phyloP scores from a whole-genome alignment of 2,888 invertebrate species.

The Scaptomyza caliginosa region DNA sequence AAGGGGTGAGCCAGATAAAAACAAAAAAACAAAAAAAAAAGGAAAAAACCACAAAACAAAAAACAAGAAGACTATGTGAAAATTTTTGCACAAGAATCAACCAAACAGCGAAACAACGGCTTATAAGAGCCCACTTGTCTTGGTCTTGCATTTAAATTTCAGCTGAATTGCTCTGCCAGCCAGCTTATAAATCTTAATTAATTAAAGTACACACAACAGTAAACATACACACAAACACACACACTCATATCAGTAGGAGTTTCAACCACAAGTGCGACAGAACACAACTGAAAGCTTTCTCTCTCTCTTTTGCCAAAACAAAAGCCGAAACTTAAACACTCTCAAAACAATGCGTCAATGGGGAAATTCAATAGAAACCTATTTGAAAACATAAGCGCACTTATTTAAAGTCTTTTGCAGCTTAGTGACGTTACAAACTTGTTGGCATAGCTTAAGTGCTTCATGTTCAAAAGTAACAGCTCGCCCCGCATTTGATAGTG shows the following conservation, averaged over 20 bases:
- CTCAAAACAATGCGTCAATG: not conserved
- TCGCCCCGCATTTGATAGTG: slow-evolving; percentile 15
- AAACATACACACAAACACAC: slow-evolving; percentile 16
- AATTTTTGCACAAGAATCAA: slow-evolving; percentile 60
- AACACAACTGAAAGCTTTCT: not conserved
- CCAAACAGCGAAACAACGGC: not conserved
- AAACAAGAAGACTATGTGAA: slow-evolving; percentile 53
- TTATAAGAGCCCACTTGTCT: slow-evolving; percentile 53
- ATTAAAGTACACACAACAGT: slow-evolving; percentile 73
- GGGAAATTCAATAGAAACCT: no score
- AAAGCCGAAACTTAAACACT: slow-evolving; percentile 12
- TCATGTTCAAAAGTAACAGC: not conserved
- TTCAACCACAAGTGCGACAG: slow-evolving; percentile 2
- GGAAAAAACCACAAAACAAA: slow-evolving; percentile 1
- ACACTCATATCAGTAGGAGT: not conserved
- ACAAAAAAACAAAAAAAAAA: not conserved
- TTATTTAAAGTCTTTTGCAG: not conserved
- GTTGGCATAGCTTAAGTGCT: slow-evolving; percentile 3
- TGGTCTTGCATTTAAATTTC: slow-evolving; percentile 75
- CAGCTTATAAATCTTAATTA: slow-evolving; percentile 79
- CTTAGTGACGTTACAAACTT: not conserved
- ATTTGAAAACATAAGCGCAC: no score
- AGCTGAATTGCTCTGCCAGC: slow-evolving; percentile 58
- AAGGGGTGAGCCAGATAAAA: not conserved
- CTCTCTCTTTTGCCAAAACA: not conserved